phyloP scores from a whole-genome alignment of 2,113 vertebrate genomes.

The Pongo abelii region DNA sequence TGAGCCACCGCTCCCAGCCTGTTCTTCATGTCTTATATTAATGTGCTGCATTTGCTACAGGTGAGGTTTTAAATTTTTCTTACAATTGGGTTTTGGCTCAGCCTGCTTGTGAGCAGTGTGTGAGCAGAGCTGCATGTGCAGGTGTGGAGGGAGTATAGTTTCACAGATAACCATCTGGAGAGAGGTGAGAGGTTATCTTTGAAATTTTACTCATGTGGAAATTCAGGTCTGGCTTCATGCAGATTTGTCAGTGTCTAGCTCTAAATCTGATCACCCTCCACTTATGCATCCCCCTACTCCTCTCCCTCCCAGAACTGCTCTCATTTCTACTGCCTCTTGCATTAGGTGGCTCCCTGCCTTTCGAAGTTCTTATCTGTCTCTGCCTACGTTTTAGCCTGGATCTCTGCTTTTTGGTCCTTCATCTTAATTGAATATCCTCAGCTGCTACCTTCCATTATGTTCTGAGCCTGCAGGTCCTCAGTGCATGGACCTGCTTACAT shows the following conservation, averaged over 20 bases:
- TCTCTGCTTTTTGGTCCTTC: fast-evolving
- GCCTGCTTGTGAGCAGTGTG: fast-evolving
- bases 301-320: not conserved
- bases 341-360: fast-evolving
- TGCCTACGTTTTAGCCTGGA: too few relatives aligned
- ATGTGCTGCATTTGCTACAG: fast-evolving
- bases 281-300: fast-evolving
- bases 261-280: not conserved
- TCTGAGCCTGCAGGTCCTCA: not conserved
- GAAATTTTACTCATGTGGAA: not conserved
- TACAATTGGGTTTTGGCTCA: not conserved
- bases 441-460: not conserved
- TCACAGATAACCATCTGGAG: too few relatives aligned
- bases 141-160: fast-evolving
- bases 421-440: not conserved
- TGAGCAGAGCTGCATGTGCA: fast-evolving
- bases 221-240: not conserved
- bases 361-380: too few relatives aligned
- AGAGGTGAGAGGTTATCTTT: not conserved
- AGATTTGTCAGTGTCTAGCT: fast-evolving
- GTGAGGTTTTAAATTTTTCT: not conserved
- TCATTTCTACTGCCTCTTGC: fast-evolving
- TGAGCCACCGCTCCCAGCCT: too few relatives aligned
- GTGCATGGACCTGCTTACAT: not conserved
- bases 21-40: too few relatives aligned